Evolutionary conservation across 2,797 vertebrate species (phyloP), one percentile per base, ranked within the genome.

Genomic region (Sebastolobus alascanus): DNA sequence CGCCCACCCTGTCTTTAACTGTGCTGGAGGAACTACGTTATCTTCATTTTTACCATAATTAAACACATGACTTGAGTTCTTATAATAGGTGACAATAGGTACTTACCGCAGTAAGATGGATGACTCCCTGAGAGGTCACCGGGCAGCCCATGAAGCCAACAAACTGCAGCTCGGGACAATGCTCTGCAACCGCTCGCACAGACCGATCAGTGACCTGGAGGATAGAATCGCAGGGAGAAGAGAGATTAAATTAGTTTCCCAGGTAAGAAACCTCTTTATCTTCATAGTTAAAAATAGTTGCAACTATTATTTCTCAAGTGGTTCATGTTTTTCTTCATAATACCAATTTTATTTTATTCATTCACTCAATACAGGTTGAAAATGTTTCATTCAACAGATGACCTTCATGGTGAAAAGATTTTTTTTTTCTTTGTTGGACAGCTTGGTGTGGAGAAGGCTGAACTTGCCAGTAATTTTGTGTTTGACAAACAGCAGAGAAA

Each of bases 111-210:
- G 98, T 99, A 25, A 99, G 97, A 89, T 98, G 97, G 87, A 99
- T 99, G 85, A 99, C 98, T 84, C 98, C 98, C 94, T 97, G 97
- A 3, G 98, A 99, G 70, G 98, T 99, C 81, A 99, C 98, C 0
- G 98, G 99, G 90, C 98, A 99, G 75, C 98, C 98, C 98, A 99
- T 99, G 93, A 99, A 99, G 75, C 98, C 98, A 56, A 99, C 98
- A 86, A 97, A 98, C 91, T 98, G 98, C 85, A 99, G 95, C 88
- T 98, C 97, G 0, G 98, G 97, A 92, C 98, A 99, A 90, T 98
- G 96, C 78, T 99, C 98, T 4, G 98, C 98, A 88, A 99, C 98
- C 2, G 98, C 98, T 93, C 96, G 96, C 91, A 99, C 96, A 0
- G 98, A 98, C 63, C 95, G 96, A 93, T 99, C 98, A 25, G 98